A percentile compares a stretch with the other conserved stretches of the same genome.
phyloP scores from a whole-genome alignment of 2,888 invertebrate genomes.

The Drosophila atripex region DNA sequence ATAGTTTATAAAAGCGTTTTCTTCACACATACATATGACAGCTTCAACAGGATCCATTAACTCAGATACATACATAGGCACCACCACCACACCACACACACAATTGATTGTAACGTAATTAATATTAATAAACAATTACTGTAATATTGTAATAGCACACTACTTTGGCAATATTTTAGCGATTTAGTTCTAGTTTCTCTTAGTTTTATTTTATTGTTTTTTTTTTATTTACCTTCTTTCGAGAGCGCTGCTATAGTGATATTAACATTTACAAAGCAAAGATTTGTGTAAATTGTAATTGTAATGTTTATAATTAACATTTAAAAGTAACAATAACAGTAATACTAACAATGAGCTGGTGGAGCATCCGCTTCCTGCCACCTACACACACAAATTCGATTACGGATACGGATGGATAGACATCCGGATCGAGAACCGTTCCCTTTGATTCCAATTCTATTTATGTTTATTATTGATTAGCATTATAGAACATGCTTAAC shows the following conservation, averaged over 20 bases:
- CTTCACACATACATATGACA: conserved; percentile 31
- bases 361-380: conserved; percentile 18
- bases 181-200: conserved; percentile 32
- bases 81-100: neutral
- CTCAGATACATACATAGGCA: conserved; percentile 2
- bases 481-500: conserved; percentile 76
- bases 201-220: conserved; percentile 52
- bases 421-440: conserved; percentile 29
- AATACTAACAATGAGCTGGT: conserved; percentile 9
- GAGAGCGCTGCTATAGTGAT: conserved; percentile 78
- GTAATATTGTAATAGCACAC: conserved; percentile 41
- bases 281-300: conserved; percentile 67
- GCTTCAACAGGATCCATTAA: conserved; percentile 17
- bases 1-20: conserved; percentile 74
- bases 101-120: conserved; percentile 29
- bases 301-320: conserved; percentile 48
- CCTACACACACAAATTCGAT: conserved; percentile 43
- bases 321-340: conserved; percentile 35
- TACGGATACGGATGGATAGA: conserved; percentile 6
- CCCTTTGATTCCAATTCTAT: conserved; percentile 64
- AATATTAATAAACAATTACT: conserved; percentile 29
- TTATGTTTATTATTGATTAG: conserved; percentile 70
- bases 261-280: conserved; percentile 71
- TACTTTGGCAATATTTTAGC: conserved; percentile 25
- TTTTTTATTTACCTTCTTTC: conserved; percentile 40